Evolutionary conservation across 2,113 vertebrate species (phyloP), one percentile per base, ranked within the genome.

Genomic region (Centrocercus urophasianus): DNA sequence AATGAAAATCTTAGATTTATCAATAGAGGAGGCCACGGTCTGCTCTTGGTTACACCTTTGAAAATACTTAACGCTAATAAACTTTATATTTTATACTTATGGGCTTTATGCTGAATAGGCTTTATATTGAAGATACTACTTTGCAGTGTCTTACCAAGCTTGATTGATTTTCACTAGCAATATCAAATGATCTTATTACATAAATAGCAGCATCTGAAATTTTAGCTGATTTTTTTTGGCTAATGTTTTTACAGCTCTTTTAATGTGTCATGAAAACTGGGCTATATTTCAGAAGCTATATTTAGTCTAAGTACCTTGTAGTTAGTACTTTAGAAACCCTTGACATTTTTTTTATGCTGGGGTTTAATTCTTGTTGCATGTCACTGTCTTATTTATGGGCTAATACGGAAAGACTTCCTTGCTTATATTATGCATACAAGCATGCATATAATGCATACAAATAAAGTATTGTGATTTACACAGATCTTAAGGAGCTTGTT

Each of bases 1-100:
- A 91, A 77, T 85, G 59, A 91, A 92, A 85, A 87, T 75, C 36
- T 11, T 85, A 52, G 60, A 85, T 94, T 86, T 59, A 63, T 85
- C 61, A 88, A 70, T 70, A 88, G 64, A 12, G 89, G 79, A 80
- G 48, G n/a, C 85, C 82, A 85, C 64, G 47, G 89, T 92, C 77
- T 81, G 59, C 47, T 59, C 61, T 17, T 89, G 12, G 11, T 70
- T 94, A 8, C 60, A 70, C 72, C 18, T 81, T 34, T 93, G 86
- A 90, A 84, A 93, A 70, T 24, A 5, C 28, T 27, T 84, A 45
- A 89, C 28, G 60, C 61, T 88, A 74, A 80, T 59, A 93, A 84
- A 8, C 52, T 54, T 54, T 54, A 28, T 28, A 54, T 54, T 54
- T 54, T 28, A 28, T 16, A 54, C 14, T 54, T 54, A 54, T 10